These are phyloP conservation scores for Harpagifer antarcticus DNA, from an alignment of 2,797 vertebrate genomes.

Conservation along the genomic window DNA sequence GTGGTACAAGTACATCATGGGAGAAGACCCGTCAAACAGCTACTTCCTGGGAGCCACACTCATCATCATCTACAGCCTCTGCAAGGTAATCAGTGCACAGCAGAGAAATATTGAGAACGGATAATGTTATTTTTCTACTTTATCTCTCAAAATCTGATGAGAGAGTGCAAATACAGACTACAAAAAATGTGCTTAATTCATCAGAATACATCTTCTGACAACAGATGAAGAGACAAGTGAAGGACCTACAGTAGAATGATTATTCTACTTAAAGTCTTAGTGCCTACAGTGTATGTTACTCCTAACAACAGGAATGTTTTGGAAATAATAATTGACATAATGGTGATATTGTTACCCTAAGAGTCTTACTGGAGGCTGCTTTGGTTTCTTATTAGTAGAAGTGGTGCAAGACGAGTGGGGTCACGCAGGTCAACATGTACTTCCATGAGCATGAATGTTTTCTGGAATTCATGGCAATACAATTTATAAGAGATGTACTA, in stretches of 20 bases:
- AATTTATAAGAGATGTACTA: background rate
- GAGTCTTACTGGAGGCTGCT: background rate
- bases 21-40: slow-evolving; percentile 93
- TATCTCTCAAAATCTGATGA: background rate
- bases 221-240: background rate
- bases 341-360: background rate
- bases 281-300: background rate
- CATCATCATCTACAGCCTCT: slow-evolving; percentile 96
- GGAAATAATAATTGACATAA: background rate
- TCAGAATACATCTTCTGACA: background rate
- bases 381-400: background rate
- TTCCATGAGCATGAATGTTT: background rate
- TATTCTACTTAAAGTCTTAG: background rate
- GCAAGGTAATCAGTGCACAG: slow-evolving; percentile 87
- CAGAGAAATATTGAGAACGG: background rate
- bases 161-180: background rate
- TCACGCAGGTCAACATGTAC: background rate
- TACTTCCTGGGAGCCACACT: slow-evolving; percentile 95
- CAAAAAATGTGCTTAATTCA: background rate
- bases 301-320: background rate
- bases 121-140: background rate
- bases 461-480: background rate
- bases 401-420: background rate
- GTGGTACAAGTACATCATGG: slow-evolving; percentile 99
- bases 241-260: background rate